Percentiles rank a stretch among this genome's conserved stretches.
phyloP scores from a whole-genome alignment of 2,797 vertebrate genomes.

The Peromyscus eremicus region DNA sequence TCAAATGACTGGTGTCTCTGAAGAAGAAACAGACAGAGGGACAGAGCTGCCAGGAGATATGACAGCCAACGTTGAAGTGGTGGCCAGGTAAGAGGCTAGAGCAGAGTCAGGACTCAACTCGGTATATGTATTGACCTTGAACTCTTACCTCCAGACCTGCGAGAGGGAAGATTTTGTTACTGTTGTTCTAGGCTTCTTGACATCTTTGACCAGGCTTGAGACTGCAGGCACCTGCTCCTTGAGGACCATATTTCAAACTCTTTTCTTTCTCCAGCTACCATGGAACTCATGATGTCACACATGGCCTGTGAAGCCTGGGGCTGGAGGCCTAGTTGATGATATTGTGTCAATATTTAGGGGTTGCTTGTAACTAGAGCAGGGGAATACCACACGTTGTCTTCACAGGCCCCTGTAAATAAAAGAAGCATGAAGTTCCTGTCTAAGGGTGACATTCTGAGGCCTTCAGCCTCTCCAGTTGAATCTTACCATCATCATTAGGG shows the following conservation, averaged over 20 bases:
- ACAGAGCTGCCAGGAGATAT: accelerated
- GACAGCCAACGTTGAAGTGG: accelerated
- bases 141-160: not conserved
- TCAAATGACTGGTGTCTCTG: not conserved
- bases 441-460: not conserved
- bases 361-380: not conserved
- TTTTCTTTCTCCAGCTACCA: not conserved
- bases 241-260: not conserved
- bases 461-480: not conserved
- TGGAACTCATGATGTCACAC: not conserved
- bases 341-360: accelerated
- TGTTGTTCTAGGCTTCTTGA: too few relatives aligned
- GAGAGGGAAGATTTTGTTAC: not conserved
- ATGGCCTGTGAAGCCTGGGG: not conserved
- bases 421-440: accelerated
- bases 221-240: not conserved
- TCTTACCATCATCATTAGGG: not conserved
- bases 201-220: accelerated
- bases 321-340: accelerated
- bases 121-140: accelerated
- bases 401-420: not conserved
- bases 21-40: not conserved
- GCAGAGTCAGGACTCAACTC: not conserved
- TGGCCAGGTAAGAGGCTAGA: too few relatives aligned
- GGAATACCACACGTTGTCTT: accelerated